phyloP scores from a whole-genome alignment of 2,797 vertebrate species.

The Falco berigora region DNA sequence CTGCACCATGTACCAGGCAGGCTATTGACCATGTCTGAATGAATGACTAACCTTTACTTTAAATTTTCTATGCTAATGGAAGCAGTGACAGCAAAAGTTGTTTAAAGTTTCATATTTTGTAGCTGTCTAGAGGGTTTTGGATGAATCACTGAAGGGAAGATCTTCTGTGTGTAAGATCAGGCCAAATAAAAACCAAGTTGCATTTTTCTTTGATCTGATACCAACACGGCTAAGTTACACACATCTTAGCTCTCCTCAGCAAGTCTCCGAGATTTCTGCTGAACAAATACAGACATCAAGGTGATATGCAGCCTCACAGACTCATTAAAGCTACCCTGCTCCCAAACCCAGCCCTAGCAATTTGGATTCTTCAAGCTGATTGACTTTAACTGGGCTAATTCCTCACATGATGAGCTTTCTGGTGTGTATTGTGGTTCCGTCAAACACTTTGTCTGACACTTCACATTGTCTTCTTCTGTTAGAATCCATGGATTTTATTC shows the following conservation, averaged over 20 bases:
- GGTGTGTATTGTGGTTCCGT: not conserved
- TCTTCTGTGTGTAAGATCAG: not conserved
- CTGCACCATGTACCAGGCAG: not conserved
- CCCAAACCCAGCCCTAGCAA: not conserved
- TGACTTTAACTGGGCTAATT: not conserved
- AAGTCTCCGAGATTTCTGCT: not conserved
- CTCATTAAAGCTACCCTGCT: not conserved
- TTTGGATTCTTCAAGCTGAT: not conserved
- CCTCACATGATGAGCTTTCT: not conserved
- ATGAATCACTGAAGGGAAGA: not conserved
- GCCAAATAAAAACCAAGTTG: not conserved
- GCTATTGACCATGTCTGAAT: not conserved
- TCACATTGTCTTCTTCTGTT: not conserved
- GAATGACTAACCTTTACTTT: not conserved
- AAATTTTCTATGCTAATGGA: not conserved
- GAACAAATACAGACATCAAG: not conserved
- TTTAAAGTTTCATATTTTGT: conserved; percentile 3
- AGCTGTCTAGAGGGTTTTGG: not conserved
- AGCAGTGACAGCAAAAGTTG: not conserved
- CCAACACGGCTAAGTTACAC: not conserved
- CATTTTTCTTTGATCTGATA: not conserved
- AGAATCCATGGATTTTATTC: not conserved
- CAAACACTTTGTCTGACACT: not conserved
- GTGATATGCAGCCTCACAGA: not conserved
- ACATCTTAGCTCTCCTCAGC: not conserved